Evolutionary conservation across 2,113 vertebrate species (phyloP).

Genomic region (Varanus salvator): DNA sequence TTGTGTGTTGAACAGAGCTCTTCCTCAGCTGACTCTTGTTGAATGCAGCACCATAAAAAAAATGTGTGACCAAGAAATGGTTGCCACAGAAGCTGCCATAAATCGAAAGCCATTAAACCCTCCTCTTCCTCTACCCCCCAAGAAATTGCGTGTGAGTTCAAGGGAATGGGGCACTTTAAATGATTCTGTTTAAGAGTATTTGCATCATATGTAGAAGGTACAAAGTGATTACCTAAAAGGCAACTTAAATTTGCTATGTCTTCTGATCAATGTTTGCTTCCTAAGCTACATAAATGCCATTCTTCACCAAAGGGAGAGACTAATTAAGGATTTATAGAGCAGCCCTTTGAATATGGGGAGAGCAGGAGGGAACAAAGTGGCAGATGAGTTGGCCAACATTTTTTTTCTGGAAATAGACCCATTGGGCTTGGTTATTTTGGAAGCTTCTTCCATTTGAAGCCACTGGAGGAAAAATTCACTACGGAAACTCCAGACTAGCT

Average conservation of each 20-base stretch:
- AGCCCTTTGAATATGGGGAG: background rate
- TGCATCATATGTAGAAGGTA: background rate
- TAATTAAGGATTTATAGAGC: background rate
- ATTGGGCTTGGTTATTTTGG: too few species aligned
- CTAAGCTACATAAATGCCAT: background rate
- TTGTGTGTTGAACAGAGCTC: slow-evolving; percentile 87
- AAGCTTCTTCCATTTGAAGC: too few species aligned
- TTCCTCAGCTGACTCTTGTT: slow-evolving; percentile 91
- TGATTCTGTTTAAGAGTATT: background rate
- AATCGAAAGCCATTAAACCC: slow-evolving; percentile 86
- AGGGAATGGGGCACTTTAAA: background rate
- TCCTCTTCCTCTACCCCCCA: slow-evolving; percentile 93
- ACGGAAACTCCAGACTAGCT: background rate
- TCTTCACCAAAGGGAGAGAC: background rate
- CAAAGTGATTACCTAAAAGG: background rate
- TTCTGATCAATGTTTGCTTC: background rate
- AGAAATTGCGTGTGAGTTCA: slow-evolving; percentile 83
- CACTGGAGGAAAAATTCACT: background rate
- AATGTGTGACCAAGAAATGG: slow-evolving; percentile 94
- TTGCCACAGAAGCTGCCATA: slow-evolving; percentile 87
- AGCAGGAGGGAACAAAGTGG: too few species aligned
- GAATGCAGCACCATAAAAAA: slow-evolving; percentile 86
- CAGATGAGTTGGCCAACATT: too few species aligned
- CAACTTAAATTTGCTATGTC: background rate
- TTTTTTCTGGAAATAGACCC: too few species aligned